Base-by-base conservation (phyloP, 1,140 invertebrate genomes). In the Intoshia linei region DNA sequence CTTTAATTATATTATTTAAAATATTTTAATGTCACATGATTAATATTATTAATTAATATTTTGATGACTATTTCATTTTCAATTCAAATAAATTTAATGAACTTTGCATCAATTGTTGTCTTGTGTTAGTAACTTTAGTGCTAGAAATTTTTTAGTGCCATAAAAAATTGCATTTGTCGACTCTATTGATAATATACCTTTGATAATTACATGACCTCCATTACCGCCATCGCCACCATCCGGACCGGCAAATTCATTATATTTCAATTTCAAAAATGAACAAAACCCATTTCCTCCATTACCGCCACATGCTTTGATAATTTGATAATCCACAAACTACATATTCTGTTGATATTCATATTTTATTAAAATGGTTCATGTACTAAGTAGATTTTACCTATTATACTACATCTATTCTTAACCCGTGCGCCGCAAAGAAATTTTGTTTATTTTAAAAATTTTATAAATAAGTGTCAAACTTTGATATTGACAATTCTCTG, bases 191-290 rank as follows among this genome's bases (percentile, higher is more conserved):
- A 42, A 14, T 10, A 27, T 49, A 70, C 71, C 62, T 72, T 55
- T 40, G 47, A 90, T 76, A 33, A 95, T 67, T 2, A 95, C 71
- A 62, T 93, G 84, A 0, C 75, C 84, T n/a, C 87, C 87, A 50
- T 81, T 68, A 1, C 87, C 87, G 10, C 84, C 87, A 60, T 93
- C 75, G 1, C 83, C 87, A 3, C 84, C 84, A 59, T 83, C 75
- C 1, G 84, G 83, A 5, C 87, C 87, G 1, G 73, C 83, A 40
- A 62, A 64, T 42, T 79, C 75, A 48, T 81, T 79, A 14, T 59
- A 59, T 60, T 65, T 77, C 7, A 72, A 47, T 36, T 63, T 67
- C 2, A 76, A 48, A 51, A 95, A 84, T 1, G 73, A 74, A 39
- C 87, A 69, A 41, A 65, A 67, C 0, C 87, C 87, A 63, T 93